Evolutionary conservation across 2,888 invertebrate species (phyloP), one percentile per base, ranked within the genome.

Genomic region (Parnassius smintheus): DNA sequence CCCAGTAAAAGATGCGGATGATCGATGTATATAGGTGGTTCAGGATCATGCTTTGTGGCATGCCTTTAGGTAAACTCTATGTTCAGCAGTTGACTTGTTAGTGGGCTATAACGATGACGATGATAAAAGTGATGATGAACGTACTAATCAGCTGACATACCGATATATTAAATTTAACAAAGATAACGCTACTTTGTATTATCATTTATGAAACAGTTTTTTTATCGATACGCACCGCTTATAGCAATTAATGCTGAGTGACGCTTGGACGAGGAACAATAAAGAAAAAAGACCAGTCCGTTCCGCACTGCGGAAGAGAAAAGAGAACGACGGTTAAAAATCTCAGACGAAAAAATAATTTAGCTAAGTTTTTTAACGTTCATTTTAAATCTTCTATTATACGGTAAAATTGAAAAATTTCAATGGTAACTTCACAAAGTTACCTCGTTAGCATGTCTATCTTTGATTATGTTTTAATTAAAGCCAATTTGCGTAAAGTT

Each of bases 401-500:
- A 76, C 71, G 72, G 74, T 70, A 76, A 77, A 78, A 77, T 73
- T 75, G 72, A 78, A 74, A 76, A 71, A 78, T 75, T 75, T 68
- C 76, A 72, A 73, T 69, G 66, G 74, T 75, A 81, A 82, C 68
- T 81, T 81, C 80, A 77, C 73, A 72, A 81, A 82, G 80, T 81
- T 77, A 78, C 77, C 74, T 80, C 74, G 74, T 75, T 82, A 74
- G 78, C 77, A 76, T 78, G 80, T 81, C 75, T 80, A 77, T 80
- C 81, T 77, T 84, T 84, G 80, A 83, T 82, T 85, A 80, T 79
- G 79, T 78, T 88, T 83, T 86, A 85, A 87, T 86, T 84, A 84
- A 88, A 83, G 78, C 75, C 80, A 78, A 83, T 85, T 81, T 73
- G 71, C 74, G 74, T 79, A 73, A 75, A 79, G 80, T 76, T 79